A percentile compares a stretch with the other conserved stretches of the same genome.
Conservation (phyloP, 2,113 vertebrate species). For the Emberiza fucata region DNA sequence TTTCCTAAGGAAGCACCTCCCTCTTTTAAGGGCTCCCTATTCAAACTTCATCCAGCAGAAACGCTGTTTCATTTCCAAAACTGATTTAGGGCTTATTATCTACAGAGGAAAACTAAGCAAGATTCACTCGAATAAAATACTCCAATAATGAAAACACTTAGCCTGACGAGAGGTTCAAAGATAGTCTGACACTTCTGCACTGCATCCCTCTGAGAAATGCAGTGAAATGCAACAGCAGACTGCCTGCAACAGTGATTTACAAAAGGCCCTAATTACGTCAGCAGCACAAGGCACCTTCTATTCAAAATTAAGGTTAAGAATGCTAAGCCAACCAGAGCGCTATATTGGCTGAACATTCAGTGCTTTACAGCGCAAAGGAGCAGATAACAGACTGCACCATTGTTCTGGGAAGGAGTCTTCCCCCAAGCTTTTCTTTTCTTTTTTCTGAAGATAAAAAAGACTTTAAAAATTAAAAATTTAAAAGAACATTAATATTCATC, state of each 20-base stretch:
- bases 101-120: neutral
- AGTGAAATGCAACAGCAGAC: slow-evolving; percentile 43
- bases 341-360: slow-evolving; percentile 30
- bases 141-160: neutral
- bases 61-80: neutral
- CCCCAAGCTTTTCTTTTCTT: neutral
- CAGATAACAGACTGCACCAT: slow-evolving; percentile 44
- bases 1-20: neutral
- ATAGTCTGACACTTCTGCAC: slow-evolving; percentile 30
- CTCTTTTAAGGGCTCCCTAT: neutral
- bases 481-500: slow-evolving; percentile 48
- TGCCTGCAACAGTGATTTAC: slow-evolving; percentile 53
- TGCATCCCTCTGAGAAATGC: slow-evolving; percentile 26
- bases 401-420: slow-evolving; percentile 44
- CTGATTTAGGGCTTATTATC: neutral
- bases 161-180: slow-evolving; percentile 18
- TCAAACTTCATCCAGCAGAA: neutral
- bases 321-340: slow-evolving; percentile 23
- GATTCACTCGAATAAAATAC: neutral
- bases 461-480: slow-evolving; percentile 59
- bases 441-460: slow-evolving; percentile 14
- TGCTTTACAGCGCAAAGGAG: slow-evolving; percentile 25
- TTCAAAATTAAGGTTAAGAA: slow-evolving; percentile 52
- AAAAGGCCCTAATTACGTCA: slow-evolving; percentile 47
- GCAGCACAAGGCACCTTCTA: slow-evolving; percentile 44